Conservation (phyloP, 2,113 vertebrate species). For the Serinus canaria region DNA sequence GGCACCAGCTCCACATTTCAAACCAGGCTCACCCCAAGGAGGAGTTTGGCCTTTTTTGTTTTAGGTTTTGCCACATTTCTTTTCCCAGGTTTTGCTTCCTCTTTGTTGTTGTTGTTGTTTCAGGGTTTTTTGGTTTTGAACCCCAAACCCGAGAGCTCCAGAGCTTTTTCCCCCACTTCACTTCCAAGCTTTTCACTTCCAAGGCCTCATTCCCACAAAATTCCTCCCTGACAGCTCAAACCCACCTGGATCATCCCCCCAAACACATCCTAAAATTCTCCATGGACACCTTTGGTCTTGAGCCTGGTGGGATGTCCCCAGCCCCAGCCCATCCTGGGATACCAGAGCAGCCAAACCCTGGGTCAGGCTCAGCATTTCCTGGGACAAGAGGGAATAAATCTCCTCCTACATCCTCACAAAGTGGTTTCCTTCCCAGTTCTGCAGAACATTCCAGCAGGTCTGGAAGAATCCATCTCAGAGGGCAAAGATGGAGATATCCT, state of each 20-base stretch:
- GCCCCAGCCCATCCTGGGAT: neutral
- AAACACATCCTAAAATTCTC: neutral
- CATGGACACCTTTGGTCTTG: accelerated
- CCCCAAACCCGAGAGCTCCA: neutral
- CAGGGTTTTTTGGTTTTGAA: neutral
- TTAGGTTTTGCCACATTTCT: accelerated
- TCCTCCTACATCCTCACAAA: neutral
- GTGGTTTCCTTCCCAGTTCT: neutral
- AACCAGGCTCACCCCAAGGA: neutral
- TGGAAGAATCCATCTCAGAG: neutral
- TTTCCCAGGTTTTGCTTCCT: neutral
- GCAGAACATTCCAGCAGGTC: neutral
- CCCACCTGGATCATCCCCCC: neutral
- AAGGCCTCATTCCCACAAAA: neutral
- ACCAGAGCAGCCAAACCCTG: neutral
- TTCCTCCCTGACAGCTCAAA: neutral
- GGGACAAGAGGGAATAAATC: neutral
- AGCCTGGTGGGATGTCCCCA: neutral
- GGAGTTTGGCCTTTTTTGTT: neutral
- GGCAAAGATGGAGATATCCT: neutral
- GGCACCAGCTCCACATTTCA: neutral
- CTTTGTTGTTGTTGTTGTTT: neutral
- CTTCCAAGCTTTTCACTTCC: neutral
- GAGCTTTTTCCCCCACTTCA: neutral
- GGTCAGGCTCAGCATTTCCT: neutral